Conservation (phyloP, 2,888 invertebrate species). For the Adelognathus sp. region DNA sequence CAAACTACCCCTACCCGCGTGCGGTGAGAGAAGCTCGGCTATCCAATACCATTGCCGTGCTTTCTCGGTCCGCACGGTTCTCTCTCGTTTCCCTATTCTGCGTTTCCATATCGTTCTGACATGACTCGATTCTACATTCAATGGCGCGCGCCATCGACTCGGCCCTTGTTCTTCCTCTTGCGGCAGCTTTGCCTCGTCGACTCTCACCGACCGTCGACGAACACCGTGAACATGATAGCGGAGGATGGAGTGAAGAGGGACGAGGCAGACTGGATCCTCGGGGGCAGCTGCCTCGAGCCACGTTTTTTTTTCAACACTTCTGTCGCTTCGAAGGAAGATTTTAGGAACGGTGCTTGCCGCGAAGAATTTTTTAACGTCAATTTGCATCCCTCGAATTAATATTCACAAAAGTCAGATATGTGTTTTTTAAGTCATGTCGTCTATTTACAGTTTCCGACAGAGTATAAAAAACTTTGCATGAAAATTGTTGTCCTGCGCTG, state of each 20-base stretch:
- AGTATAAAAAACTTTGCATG: too few relatives aligned
- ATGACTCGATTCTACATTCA: conserved; percentile 44
- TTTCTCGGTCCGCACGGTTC: conserved; percentile 50
- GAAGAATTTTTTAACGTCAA: background rate
- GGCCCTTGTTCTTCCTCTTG: conserved; percentile 17
- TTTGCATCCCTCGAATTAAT: background rate
- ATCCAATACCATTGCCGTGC: conserved; percentile 76
- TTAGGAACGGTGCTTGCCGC: background rate
- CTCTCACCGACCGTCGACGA: background rate
- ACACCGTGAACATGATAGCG: background rate
- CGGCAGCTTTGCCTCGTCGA: conserved; percentile 3
- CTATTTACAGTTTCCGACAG: background rate
- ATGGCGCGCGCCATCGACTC: background rate
- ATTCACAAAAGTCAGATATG: too few relatives aligned
- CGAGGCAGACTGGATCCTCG: background rate
- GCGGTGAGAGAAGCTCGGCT: conserved; percentile 52
- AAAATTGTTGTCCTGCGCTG: too few relatives aligned
- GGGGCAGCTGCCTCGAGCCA: conserved; percentile 41
- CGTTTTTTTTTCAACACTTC: background rate
- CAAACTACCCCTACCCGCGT: conserved; percentile 80
- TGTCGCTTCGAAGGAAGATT: background rate
- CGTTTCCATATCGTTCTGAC: conserved; percentile 57
- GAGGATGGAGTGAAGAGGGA: conserved; percentile 8
- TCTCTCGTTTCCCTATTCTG: conserved; percentile 31
- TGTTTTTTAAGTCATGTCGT: background rate